phyloP scores from a whole-genome alignment of 2,797 vertebrate species.

The Oreortyx pictus region DNA sequence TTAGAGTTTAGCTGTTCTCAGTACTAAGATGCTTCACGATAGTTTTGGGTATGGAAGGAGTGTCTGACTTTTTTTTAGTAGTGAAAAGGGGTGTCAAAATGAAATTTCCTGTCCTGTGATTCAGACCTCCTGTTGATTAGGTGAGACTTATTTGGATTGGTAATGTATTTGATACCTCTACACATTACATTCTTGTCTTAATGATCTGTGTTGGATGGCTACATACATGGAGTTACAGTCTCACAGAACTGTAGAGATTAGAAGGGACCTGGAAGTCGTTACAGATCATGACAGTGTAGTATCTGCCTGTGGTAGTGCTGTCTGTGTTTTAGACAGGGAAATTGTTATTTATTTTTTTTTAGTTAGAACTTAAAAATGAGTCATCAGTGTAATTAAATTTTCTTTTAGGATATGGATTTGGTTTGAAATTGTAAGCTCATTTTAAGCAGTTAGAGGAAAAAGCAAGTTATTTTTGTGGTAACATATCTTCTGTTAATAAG shows the following conservation, averaged over 20 bases:
- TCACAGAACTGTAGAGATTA: neutral
- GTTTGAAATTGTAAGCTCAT: slow-evolving; percentile 50
- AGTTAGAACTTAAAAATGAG: slow-evolving; percentile 34
- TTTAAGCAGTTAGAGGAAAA: slow-evolving; percentile 52
- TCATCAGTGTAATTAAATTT: slow-evolving; percentile 55
- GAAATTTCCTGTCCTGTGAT: neutral
- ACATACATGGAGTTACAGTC: neutral
- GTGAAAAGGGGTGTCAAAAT: neutral
- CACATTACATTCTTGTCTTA: neutral
- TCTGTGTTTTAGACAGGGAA: slow-evolving; percentile 28
- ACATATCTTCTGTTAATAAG: slow-evolving; percentile 61
- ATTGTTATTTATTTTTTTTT: slow-evolving; percentile 53
- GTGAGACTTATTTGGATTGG: neutral
- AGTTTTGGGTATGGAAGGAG: neutral
- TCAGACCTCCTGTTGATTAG: neutral
- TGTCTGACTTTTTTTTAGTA: neutral
- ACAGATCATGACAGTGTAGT: neutral
- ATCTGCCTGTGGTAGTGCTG: slow-evolving; percentile 8
- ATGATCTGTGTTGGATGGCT: neutral
- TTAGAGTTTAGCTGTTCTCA: neutral
- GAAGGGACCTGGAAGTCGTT: neutral
- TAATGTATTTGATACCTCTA: neutral
- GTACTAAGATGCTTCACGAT: neutral
- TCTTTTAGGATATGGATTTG: slow-evolving; percentile 60
- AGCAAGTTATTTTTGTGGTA: slow-evolving; percentile 35